Base-by-base conservation (phyloP, 2,888 invertebrate genomes). In the Willowsia nigromaculata region DNA sequence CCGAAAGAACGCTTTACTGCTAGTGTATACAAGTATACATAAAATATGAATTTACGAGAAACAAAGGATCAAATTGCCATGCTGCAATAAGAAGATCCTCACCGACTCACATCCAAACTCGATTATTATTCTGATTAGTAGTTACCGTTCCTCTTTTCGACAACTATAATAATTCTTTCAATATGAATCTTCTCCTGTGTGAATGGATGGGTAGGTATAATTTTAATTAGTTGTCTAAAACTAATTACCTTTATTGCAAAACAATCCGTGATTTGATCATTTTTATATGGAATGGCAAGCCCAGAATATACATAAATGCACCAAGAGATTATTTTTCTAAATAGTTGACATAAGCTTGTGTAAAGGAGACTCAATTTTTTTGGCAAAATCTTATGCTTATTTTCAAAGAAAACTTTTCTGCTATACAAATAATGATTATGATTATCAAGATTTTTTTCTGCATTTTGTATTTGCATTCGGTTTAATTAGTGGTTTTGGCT, bases 401-500 rank as follows among this genome's bases (percentile, higher is more conserved):
- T 59, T 27, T 59, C 2, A 27, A 53, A 22, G 11, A 2, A 59
- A 1, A 9, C 3, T 50, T 50, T 15, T 50, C 5, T 9, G 3
- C 3, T 50, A 50, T 50, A 3, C 15, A 3, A 11, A 59, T 27
- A 59, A 59, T 59, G 59, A 13, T 27, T 27, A 59, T 1, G 5
- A 11, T 59, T 18, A 18, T 59, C n/a, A n/a, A n/a, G n/a, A 0
- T 27, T 27, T 27, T 59, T 27, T 56, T 56, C 22, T 27, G 25
- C 18, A 18, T 9, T 59, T 27, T 59, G 27, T 6, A 11, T 13
- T 62, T 30, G 11, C 7, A n/a, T 65, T 65, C 68, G 40, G 15
- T 50, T 76, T 85, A 85, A 85, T 85, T 85, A 85, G 78, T 62
- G 30, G n/a, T 43, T 11, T 78, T 78, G 76, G 85, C 50, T 78